Conservation (phyloP, 2,113 vertebrate genomes). For the Sorex fumeus region DNA sequence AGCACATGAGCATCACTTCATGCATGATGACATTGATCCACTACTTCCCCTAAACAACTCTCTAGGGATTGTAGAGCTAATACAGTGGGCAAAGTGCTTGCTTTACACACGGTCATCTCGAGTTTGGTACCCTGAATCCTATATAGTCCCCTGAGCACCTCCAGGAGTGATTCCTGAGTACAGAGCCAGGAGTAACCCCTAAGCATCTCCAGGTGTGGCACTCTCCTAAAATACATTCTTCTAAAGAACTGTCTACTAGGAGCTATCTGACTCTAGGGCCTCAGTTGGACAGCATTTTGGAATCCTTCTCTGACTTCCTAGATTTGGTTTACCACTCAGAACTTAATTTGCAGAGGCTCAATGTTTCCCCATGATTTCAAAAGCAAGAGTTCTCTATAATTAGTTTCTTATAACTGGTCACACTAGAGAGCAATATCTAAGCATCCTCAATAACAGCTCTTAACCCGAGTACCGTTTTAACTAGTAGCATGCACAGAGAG, state of each 20-base stretch:
- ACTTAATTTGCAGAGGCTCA: neutral
- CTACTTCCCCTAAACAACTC: neutral
- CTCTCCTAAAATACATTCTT: too few relatives aligned
- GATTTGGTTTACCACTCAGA: neutral
- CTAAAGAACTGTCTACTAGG: neutral
- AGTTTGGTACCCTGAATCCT: too few relatives aligned
- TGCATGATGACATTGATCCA: neutral
- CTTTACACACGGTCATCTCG: too few relatives aligned
- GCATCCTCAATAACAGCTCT: neutral
- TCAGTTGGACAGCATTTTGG: neutral
- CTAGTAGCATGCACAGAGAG: neutral
- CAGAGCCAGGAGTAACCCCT: too few relatives aligned
- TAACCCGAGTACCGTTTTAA: neutral
- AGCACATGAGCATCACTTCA: neutral
- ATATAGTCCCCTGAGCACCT: too few relatives aligned
- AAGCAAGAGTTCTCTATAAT: neutral
- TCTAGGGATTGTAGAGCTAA: too few relatives aligned
- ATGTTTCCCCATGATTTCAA: neutral
- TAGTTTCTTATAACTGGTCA: neutral
- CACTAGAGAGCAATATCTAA: neutral
- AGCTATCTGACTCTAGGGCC: neutral
- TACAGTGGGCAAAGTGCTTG: too few relatives aligned
- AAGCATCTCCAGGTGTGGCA: too few relatives aligned
- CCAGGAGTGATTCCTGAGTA: too few relatives aligned
- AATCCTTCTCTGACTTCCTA: neutral